These are phyloP conservation scores for Petaurus breviceps DNA, from an alignment of 2,113 vertebrate species.

Conservation along the genomic window DNA sequence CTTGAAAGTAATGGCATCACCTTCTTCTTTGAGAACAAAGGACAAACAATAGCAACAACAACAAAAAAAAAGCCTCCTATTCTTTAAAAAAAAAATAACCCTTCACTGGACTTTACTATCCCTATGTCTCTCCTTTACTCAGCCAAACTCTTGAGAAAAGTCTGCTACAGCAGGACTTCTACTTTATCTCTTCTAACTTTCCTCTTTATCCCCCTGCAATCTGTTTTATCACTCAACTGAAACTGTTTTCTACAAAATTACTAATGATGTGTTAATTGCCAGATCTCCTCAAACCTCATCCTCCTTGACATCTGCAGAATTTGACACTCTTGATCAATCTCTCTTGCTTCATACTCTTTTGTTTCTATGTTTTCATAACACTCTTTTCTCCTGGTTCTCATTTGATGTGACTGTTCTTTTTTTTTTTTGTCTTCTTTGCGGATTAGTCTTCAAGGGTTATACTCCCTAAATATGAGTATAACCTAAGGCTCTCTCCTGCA, in stretches of 20 bases:
- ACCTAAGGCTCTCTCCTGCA: background rate
- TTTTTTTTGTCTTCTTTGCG: background rate
- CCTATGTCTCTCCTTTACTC: background rate
- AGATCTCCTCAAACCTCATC: background rate
- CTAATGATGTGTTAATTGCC: background rate
- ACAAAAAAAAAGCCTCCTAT: background rate
- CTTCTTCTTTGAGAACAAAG: no score
- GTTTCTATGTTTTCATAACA: background rate
- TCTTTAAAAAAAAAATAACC: background rate
- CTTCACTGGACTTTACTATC: background rate
- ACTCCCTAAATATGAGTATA: background rate
- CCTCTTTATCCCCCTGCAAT: background rate
- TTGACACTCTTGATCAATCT: background rate
- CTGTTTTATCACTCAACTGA: background rate
- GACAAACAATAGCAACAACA: background rate
- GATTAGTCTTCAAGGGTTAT: background rate
- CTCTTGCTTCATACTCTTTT: background rate
- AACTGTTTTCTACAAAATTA: background rate
- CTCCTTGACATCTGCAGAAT: background rate
- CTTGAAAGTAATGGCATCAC: no score
- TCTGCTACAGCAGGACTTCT: background rate
- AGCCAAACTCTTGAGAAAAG: background rate
- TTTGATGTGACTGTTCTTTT: background rate
- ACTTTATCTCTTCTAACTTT: background rate
- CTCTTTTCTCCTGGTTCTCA: background rate